A percentile compares a stretch with the other conserved stretches of the same genome.
phyloP scores from a whole-genome alignment of 2,888 invertebrate genomes.

The Stratiomys singularior region DNA sequence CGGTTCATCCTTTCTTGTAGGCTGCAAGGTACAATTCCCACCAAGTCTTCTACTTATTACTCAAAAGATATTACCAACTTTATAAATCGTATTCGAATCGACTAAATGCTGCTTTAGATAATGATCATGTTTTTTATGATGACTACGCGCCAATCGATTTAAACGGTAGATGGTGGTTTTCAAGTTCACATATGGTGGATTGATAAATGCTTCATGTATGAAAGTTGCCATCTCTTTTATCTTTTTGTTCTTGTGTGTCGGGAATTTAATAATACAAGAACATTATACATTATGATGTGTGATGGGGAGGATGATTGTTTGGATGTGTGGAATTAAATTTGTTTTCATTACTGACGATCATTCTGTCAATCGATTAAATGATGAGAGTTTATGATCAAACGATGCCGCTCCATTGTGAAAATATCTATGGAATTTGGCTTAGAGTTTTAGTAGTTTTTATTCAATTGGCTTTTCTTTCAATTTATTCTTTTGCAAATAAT shows the following conservation, averaged over 20 bases:
- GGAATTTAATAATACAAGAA: slow-evolving; percentile 25
- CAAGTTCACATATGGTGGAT: slow-evolving; percentile 26
- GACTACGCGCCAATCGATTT: slow-evolving; percentile 22
- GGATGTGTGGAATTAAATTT: slow-evolving; percentile 45
- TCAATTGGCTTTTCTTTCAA: too few relatives aligned
- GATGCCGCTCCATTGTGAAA: slow-evolving; percentile 25
- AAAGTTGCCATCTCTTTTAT: slow-evolving; percentile 36
- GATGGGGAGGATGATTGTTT: slow-evolving; percentile 45
- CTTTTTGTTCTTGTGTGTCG: slow-evolving; percentile 38
- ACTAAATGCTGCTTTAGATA: slow-evolving; percentile 28
- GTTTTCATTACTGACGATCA: slow-evolving; percentile 46
- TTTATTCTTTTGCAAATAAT: too few relatives aligned
- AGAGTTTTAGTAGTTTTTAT: neutral
- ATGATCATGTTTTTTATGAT: slow-evolving; percentile 20
- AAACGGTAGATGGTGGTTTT: slow-evolving; percentile 12
- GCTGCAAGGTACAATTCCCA: too few relatives aligned
- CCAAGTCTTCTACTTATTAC: too few relatives aligned
- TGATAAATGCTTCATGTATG: slow-evolving; percentile 9
- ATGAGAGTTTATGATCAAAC: slow-evolving; percentile 27
- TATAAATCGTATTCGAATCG: slow-evolving; percentile 5
- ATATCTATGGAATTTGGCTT: slow-evolving; percentile 5
- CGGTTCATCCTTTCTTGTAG: too few relatives aligned
- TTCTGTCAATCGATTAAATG: slow-evolving; percentile 39
- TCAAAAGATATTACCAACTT: neutral
- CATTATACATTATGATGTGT: slow-evolving; percentile 35